Evolutionary conservation across 2,797 vertebrate species (phyloP).

Genomic region (Gephyroberyx darwinii): DNA sequence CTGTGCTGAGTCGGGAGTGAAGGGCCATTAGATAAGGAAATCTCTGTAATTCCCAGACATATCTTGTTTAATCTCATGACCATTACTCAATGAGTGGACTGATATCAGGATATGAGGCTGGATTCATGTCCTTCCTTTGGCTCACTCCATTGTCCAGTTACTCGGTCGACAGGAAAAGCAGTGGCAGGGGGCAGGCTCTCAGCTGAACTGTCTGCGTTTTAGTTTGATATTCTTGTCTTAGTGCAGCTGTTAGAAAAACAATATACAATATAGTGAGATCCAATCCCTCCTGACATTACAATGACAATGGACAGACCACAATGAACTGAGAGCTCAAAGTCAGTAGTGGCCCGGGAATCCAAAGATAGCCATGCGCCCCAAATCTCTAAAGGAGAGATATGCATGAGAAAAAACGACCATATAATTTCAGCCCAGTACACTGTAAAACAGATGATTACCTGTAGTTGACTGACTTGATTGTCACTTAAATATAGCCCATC

Average conservation of each 20-base stretch:
- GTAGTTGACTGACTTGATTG: conserved; percentile 56
- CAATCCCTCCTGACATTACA: conserved; percentile 40
- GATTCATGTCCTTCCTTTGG: conserved; percentile 76
- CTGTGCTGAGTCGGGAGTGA: conserved; percentile 41
- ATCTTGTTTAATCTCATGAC: conserved; percentile 72
- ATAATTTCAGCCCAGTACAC: conserved; percentile 39
- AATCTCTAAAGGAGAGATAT: conserved; percentile 24
- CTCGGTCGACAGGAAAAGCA: conserved; percentile 69
- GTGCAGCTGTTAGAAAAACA: conserved; percentile 67
- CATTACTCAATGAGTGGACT: conserved; percentile 62
- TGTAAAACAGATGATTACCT: conserved; percentile 55
- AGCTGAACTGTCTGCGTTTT: conserved; percentile 57
- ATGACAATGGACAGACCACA: conserved; percentile 45
- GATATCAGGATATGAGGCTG: conserved; percentile 78
- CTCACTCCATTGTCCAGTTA: conserved; percentile 75
- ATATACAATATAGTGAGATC: conserved; percentile 48
- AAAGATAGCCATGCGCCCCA: conserved; percentile 20
- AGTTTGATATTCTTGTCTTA: conserved; percentile 65
- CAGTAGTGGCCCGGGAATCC: conserved; percentile 18
- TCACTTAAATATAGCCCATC: conserved; percentile 68
- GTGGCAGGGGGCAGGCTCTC: conserved; percentile 53
- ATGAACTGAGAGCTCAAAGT: conserved; percentile 33
- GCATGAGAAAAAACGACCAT: conserved; percentile 28
- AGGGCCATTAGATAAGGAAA: conserved; percentile 55
- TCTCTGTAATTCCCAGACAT: conserved; percentile 66